Percentiles rank a stretch among this genome's conserved stretches.
These are phyloP conservation scores for Hystrix cristata DNA, from an alignment of 2,113 vertebrate genomes.

Conservation along the genomic window DNA sequence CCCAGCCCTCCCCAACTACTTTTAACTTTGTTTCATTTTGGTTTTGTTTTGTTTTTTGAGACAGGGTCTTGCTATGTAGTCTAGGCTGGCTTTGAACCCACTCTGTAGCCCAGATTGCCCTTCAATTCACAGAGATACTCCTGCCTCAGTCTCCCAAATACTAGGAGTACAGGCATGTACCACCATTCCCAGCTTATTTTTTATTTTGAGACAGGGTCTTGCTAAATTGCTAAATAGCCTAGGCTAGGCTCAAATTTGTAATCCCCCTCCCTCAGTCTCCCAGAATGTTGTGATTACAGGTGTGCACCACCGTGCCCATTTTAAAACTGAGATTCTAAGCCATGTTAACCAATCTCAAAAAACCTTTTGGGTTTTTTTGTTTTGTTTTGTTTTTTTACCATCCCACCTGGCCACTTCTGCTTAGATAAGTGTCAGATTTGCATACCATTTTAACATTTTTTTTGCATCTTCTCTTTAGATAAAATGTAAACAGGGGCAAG, in stretches of 20 bases:
- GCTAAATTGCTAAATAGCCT: not conserved
- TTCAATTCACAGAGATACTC: not conserved
- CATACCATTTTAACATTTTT: not conserved
- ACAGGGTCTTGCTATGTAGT: not conserved
- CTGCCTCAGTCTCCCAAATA: not conserved
- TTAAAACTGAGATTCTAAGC: not conserved
- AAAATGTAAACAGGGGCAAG: not conserved
- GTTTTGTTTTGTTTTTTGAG: not conserved
- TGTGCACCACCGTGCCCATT: not conserved
- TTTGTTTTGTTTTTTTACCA: not conserved
- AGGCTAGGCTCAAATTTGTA: not conserved
- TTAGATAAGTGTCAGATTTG: not conserved
- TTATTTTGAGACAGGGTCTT: not conserved
- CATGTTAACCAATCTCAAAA: not conserved
- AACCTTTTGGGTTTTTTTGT: not conserved
- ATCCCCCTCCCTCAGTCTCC: not conserved
- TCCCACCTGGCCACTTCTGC: not conserved
- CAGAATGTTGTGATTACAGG: too few species aligned
- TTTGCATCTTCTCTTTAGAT: slow-evolving; percentile 46
- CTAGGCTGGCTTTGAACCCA: not conserved
- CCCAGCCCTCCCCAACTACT: too few species aligned
- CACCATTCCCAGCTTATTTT: not conserved
- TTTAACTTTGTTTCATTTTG: too few species aligned
- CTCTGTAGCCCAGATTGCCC: not conserved
- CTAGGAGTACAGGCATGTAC: not conserved